Conservation (phyloP, 1,140 invertebrate species). For the Anthonomus grandis region DNA sequence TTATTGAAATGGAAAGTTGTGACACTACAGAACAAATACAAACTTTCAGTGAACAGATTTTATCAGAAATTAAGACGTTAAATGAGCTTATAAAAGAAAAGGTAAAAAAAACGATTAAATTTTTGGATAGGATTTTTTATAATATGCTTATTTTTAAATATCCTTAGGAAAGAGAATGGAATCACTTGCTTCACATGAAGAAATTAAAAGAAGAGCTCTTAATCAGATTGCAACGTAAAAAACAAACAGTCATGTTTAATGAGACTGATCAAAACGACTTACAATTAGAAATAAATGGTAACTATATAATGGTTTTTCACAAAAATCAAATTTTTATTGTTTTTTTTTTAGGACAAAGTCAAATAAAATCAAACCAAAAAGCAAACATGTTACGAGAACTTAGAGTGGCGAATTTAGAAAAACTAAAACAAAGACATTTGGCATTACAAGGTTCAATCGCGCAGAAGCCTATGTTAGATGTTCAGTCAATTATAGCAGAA, state of each 20-base stretch:
- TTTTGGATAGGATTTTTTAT: no score
- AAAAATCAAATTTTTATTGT: not conserved
- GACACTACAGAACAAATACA: constrained; percentile 58
- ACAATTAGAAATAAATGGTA: constrained; percentile 18
- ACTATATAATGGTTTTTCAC: not conserved
- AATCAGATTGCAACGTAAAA: constrained; percentile 62
- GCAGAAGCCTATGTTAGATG: constrained; percentile 73
- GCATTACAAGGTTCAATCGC: constrained; percentile 52
- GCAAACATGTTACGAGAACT: constrained; percentile 9
- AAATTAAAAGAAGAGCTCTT: constrained; percentile 80
- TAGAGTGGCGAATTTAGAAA: constrained; percentile 17
- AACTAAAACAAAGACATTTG: constrained; percentile 25
- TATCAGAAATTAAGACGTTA: constrained; percentile 62
- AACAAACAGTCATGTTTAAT: constrained; percentile 54
- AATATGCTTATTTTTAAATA: no score
- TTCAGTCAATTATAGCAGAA: constrained; percentile 78
- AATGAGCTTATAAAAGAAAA: constrained; percentile 68
- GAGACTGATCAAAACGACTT: constrained; percentile 27
- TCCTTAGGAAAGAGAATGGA: constrained; percentile 71
- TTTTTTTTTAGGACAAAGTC: constrained; percentile 23
- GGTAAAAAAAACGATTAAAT: constrained; percentile 13
- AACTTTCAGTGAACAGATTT: constrained; percentile 56
- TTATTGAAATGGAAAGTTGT: constrained; percentile 56
- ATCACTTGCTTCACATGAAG: constrained; percentile 71
- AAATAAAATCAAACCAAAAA: constrained; percentile 31